Percentiles rank a stretch among this genome's conserved stretches.
Evolutionary conservation across 2,797 vertebrate species (phyloP).

Genomic region (Eulemur albifrons): DNA sequence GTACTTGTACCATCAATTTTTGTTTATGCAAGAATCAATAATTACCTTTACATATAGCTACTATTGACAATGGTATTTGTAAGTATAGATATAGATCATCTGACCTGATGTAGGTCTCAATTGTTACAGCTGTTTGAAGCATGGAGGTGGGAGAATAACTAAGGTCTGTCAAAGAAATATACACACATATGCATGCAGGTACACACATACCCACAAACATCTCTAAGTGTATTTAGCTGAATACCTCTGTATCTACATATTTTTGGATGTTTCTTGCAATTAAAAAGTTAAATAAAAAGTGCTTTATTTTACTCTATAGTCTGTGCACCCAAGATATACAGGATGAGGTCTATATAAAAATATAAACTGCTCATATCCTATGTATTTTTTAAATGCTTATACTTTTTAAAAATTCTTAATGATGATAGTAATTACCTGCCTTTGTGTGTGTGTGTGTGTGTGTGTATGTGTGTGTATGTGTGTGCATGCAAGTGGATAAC

Average conservation of each 20-base stretch:
- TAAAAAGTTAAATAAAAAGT: not conserved
- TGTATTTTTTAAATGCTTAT: not conserved
- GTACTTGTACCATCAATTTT: not conserved
- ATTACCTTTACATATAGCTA: not conserved
- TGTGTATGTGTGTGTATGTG: not conserved
- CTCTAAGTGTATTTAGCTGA: not conserved
- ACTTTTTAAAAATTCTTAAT: not conserved
- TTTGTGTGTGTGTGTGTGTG: not conserved
- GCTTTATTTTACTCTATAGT: not conserved
- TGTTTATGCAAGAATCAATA: not conserved
- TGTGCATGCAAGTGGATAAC: not conserved
- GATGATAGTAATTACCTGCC: not conserved
- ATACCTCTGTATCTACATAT: not conserved
- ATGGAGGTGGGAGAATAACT: not conserved
- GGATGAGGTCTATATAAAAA: not conserved
- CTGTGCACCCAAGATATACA: not conserved
- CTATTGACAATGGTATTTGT: not conserved
- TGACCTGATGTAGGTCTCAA: not conserved
- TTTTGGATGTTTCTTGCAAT: not conserved
- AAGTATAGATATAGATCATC: not conserved
- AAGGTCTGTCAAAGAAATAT: not conserved
- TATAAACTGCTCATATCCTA: not conserved
- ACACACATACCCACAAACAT: not conserved
- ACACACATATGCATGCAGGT: not conserved
- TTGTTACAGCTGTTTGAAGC: not conserved